Base-by-base conservation (phyloP, 2,888 invertebrate genomes). In the Microchrysa polita region DNA sequence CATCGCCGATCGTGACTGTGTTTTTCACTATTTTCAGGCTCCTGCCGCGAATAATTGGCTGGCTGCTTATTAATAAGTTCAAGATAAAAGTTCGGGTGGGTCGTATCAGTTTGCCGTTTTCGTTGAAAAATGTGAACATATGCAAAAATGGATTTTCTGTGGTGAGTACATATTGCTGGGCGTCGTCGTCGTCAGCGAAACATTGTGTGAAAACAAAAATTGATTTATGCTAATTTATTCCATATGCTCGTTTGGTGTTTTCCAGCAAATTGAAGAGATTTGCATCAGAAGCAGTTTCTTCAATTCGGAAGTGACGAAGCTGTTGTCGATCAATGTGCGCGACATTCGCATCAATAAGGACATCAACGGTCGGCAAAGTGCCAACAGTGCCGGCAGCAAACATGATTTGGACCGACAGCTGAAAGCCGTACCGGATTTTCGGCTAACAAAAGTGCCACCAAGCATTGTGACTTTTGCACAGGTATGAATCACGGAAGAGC, bases 221-320 rank as follows among this genome's bases (percentile, higher is more conserved):
- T 69, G 10, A 22, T 69, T 60, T 78, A 82, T 84, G 16, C 48
- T n/a, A 48, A 12, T 48, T 12, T 48, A 34, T 34, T 34, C 27
- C 27, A 67, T 73, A 67, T 72, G 74, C 74, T 63, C n/a, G n/a
- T n/a, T n/a, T n/a, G n/a, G n/a, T 73, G 18, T 53, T 78, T 74
- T 86, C 27, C 82, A 95, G 95, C 92, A 94, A 84, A 91, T 95
- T 75, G 92, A 94, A 80, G 93, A 94, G 83, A 89, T 95, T 78
- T 91, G 93, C 77, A 88, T 95, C 77, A 90, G 93, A 72, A 95
- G 95, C 82, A 95, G 94, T 84, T 91, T 94, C 81, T 90, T 95
- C 78, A 95, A 94, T 82, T 94, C 94, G 1, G 95, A 95, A 79
- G 92, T 95, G 71, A 93, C 93, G 22, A 95, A 95, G 83, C 84